Evolutionary conservation across 2,888 invertebrate species (phyloP), one percentile per base, ranked within the genome.

Genomic region (Caenorhabditis imperialis): DNA sequence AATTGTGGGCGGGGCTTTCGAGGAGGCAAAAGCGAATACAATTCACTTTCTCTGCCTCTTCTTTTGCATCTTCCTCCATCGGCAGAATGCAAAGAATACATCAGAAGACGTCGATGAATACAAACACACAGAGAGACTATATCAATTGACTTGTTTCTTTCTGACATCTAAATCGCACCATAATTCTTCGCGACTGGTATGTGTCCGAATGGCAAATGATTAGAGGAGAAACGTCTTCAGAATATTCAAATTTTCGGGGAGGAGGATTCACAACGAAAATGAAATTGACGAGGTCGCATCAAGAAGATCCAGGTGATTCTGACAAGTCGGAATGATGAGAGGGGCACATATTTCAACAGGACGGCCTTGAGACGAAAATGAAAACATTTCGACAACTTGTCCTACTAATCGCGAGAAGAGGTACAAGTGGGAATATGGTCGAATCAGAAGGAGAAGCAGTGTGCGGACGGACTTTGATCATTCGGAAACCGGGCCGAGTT

Each of bases 111-210:
- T 22, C 20, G 25, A 44, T 30, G 27, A 23, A 54, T 37, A 54
- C 54, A 48, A 47, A 48, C 20, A 55, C 42, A 61, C 51, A 65
- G 55, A 65, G n/a, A n/a, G n/a, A n/a, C 55, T 45, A 58, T 69
- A 58, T 69, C 67, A 69, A 69, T 53, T 69, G 67, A 69, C 58
- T 69, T 60, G 67, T 69, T 69, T 60, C 69, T 60, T 70, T 70
- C 48, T 22, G 54, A 38, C 60, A 48, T 70, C 69, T 70, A 60
- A 65, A 65, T 65, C 65, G 65, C 65, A 50, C 65, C 65, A 65
- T 65, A 57, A 65, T 57, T 65, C 65, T 33, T 42, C 54, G 33
- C 65, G 50, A 65, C 55, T 65, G 65, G 65, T 65, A 65, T 65
- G 55, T 55, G 63, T n/a, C 12, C 20, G 18, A 61, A 51, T 47